Conservation (phyloP, 2,888 invertebrate genomes). For the Formica aserva region DNA sequence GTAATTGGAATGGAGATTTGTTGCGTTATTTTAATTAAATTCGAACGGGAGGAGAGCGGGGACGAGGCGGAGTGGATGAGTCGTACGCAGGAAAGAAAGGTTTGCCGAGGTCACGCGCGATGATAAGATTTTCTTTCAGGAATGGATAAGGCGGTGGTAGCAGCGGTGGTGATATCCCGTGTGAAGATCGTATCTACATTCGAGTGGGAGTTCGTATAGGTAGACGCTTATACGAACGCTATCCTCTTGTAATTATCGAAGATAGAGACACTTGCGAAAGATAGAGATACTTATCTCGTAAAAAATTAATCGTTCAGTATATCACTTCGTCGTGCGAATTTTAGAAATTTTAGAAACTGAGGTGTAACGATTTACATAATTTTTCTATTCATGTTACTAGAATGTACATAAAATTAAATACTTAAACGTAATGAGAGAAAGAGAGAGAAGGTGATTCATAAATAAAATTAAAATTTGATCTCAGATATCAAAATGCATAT, state of each 20-base stretch:
- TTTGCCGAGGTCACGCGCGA: constrained; percentile 38
- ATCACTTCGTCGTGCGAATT: constrained; percentile 15
- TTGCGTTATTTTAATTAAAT: constrained; percentile 77
- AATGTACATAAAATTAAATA: constrained; percentile 11
- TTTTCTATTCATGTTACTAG: constrained; percentile 3
- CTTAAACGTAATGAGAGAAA: background rate
- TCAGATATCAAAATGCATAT: background rate
- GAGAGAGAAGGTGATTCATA: background rate
- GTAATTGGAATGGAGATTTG: constrained; percentile 77
- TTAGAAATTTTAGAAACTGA: constrained; percentile 1
- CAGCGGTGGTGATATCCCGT: background rate
- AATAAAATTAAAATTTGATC: constrained; percentile 18
- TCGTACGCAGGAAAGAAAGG: constrained; percentile 19
- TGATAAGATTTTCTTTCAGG: constrained; percentile 62
- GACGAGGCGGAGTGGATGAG: background rate
- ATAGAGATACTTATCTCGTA: constrained; percentile 1
- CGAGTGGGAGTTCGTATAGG: background rate
- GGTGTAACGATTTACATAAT: constrained; percentile 16
- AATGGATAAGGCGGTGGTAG: constrained; percentile 11
- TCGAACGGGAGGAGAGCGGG: constrained; percentile 35
- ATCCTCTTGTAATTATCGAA: constrained; percentile 29
- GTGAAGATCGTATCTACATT: constrained; percentile 10
- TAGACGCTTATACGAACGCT: background rate
- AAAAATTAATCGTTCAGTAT: background rate
- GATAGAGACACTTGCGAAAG: constrained; percentile 19